Conservation (phyloP, 2,888 invertebrate species). For the Ligdia adustata region DNA sequence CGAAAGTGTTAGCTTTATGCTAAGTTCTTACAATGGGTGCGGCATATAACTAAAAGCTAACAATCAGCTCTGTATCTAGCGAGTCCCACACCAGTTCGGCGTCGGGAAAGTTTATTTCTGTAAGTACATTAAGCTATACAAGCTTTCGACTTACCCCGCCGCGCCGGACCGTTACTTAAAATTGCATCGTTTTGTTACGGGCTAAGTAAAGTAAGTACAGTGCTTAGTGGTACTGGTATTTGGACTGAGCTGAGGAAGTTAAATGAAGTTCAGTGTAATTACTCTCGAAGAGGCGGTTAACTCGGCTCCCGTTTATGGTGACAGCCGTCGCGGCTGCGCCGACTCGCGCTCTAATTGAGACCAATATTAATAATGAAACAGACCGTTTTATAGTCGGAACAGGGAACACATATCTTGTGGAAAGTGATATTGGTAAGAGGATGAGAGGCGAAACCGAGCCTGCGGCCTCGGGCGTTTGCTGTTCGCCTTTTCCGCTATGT, state of each 20-base stretch:
- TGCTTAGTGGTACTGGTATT: constrained; percentile 75
- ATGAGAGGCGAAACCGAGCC: constrained; percentile 5
- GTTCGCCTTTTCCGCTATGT: background rate
- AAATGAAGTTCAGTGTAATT: constrained; percentile 80
- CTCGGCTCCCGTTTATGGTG: constrained; percentile 67
- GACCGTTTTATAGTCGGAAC: constrained; percentile 29
- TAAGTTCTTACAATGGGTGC: constrained; percentile 20
- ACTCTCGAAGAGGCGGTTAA: constrained; percentile 75
- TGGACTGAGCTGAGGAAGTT: constrained; percentile 77
- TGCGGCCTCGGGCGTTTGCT: constrained; percentile 9
- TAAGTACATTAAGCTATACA: constrained; percentile 55
- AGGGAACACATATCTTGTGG: constrained; percentile 16
- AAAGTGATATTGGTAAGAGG: constrained; percentile 19
- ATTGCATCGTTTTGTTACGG: constrained; percentile 75
- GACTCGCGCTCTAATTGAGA: constrained; percentile 56
- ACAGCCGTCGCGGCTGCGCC: constrained; percentile 55
- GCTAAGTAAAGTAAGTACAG: constrained; percentile 72
- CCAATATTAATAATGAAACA: constrained; percentile 55
- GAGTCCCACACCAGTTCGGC: constrained; percentile 25
- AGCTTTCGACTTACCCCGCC: constrained; percentile 57
- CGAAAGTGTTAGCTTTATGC: constrained; percentile 20
- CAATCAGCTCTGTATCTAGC: constrained; percentile 30
- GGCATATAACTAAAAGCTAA: constrained; percentile 27
- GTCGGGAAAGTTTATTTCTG: constrained; percentile 35
- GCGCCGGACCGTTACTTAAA: constrained; percentile 69